Percentiles rank a stretch among this genome's conserved stretches.
Conservation (phyloP, 2,797 vertebrate species). For the Sebastiscus tertius region DNA sequence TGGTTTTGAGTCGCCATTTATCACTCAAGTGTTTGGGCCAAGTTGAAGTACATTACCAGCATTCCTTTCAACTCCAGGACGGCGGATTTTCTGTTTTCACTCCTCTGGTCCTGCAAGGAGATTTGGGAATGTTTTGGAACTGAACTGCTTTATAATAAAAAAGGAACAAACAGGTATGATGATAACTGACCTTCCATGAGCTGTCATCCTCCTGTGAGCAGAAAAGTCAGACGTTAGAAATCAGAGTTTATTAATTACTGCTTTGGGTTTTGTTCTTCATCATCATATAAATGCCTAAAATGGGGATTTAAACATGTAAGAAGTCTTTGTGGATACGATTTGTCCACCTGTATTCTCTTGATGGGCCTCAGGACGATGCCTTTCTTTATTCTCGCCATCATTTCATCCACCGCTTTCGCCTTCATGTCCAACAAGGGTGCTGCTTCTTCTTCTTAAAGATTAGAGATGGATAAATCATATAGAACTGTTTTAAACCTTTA, state of each 20-base stretch:
- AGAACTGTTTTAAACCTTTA: neutral
- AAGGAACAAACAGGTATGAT: neutral
- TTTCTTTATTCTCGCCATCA: slow-evolving; percentile 88
- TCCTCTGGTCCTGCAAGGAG: slow-evolving; percentile 64
- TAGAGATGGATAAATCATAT: neutral
- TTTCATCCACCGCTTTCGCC: slow-evolving; percentile 85
- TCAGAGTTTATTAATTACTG: neutral
- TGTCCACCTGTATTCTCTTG: slow-evolving; percentile 63
- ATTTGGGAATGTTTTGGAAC: neutral
- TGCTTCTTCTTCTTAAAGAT: slow-evolving; percentile 57
- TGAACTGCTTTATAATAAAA: neutral
- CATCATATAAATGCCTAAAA: neutral
- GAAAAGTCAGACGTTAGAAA: neutral
- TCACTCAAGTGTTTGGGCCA: neutral
- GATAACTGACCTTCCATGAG: slow-evolving; percentile 75
- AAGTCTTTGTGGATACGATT: neutral
- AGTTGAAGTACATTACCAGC: slow-evolving; percentile 74
- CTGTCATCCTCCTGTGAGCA: slow-evolving; percentile 70
- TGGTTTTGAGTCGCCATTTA: neutral
- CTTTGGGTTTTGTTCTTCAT: neutral
- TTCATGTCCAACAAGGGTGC: slow-evolving; percentile 43
- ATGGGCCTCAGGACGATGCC: slow-evolving; percentile 82
- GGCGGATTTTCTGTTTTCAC: slow-evolving; percentile 80
- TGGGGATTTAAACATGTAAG: neutral
- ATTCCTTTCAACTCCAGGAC: slow-evolving; percentile 84